Evolutionary conservation across 2,113 vertebrate species (phyloP), one percentile per base, ranked within the genome.

Genomic region (Paedocypris sp.): DNA sequence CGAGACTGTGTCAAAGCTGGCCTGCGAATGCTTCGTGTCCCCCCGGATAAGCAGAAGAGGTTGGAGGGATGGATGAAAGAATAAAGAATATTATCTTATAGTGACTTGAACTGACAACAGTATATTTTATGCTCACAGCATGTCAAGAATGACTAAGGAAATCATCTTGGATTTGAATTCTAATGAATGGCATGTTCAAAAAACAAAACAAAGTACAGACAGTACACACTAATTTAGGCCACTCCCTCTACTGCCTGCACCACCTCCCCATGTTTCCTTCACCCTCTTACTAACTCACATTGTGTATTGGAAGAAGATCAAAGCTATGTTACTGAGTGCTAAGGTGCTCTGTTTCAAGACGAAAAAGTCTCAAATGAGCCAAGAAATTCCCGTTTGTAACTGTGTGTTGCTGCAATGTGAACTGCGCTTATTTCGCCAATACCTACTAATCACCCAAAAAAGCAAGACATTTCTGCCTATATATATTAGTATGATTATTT

Each of bases 311-410:
- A 10, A 41, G 2, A 56, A 56, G 35, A 56, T 56, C 52, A 56
- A 56, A 56, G 22, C 23, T n/a, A n/a, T n/a, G n/a, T n/a, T n/a
- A 3, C 4, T 25, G n/a, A 52, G 7, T 16, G 19, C 31, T 41
- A 15, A 56, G 8, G 36, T 25, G 26, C 35, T 56, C 52, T 41
- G 52, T 36, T 54, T 41, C 52, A 29, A 51, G 15, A 56, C 35
- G 28, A 23, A 56, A 41, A 56, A 26, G 9, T 39, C 23, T 56
- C 10, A 56, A 56, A 56, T 41, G 35, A 56, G 36, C 8, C 35
- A 41, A 35, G 32, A 53, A 38, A 20, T 4, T 53, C 19, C 25
- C 18, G 47, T 16, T 13, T 32, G 28, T 20, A 16, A 33, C 2
- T 32, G 13, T 50, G 5, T 31, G 48, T 4, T 20, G 48, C 48